phyloP scores from a whole-genome alignment of 1,140 invertebrate species.

The Anastrepha obliqua region DNA sequence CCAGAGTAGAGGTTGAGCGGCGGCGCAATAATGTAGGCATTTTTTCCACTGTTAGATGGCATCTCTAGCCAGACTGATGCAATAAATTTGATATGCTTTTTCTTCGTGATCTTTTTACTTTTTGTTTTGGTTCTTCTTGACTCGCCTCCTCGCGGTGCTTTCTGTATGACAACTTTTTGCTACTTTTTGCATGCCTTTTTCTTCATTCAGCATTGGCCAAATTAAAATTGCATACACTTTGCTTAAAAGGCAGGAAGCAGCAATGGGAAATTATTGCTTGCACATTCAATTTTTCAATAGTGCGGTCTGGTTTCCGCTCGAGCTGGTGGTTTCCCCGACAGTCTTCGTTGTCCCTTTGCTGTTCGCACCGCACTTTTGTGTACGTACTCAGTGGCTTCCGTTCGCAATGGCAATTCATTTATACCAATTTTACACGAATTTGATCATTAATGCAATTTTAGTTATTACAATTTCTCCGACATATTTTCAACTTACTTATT shows the following conservation, averaged over 20 bases:
- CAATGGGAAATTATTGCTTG: constrained; percentile 50
- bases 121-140: not conserved
- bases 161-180: not conserved
- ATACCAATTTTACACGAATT: constrained; percentile 44
- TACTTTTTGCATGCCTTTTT: not conserved
- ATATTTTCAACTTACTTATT: not conserved
- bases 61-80: not conserved
- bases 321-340: not conserved
- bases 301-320: constrained; percentile 33
- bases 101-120: not conserved
- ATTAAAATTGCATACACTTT: constrained; percentile 53
- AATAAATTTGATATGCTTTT: constrained; percentile 50
- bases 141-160: not conserved
- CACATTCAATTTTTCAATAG: constrained; percentile 34
- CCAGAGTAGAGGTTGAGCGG: not conserved
- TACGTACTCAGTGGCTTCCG: constrained; percentile 17
- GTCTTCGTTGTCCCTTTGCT: not conserved
- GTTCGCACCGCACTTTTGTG: not conserved
- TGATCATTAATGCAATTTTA: constrained; percentile 44
- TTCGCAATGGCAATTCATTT: constrained; percentile 42
- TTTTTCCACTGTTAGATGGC: constrained; percentile 26
- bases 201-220: constrained; percentile 4
- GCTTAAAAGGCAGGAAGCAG: constrained; percentile 48
- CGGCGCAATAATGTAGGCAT: not conserved
- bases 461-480: constrained; percentile 25